These are phyloP conservation scores for Parnassius mnemosyne DNA, from an alignment of 2,888 invertebrate species.

Conservation along the genomic window DNA sequence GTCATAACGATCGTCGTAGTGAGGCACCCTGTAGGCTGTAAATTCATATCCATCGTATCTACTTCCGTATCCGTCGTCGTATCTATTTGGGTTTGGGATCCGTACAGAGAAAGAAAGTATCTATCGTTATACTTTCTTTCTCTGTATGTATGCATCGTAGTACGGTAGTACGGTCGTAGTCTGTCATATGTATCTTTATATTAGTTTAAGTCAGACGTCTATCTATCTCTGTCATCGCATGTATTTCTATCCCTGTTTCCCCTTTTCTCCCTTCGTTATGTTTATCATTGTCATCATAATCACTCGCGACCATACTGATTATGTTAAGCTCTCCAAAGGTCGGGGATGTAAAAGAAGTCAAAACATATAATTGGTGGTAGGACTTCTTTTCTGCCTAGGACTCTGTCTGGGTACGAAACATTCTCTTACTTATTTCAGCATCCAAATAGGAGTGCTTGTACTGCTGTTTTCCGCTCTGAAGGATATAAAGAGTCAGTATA, in stretches of 20 bases:
- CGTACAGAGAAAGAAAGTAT: conserved; percentile 35
- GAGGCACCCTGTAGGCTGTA: conserved; percentile 52
- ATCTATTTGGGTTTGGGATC: conserved; percentile 39
- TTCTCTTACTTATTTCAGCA: too few relatives aligned
- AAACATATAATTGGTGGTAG: too few relatives aligned
- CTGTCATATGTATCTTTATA: conserved; percentile 47
- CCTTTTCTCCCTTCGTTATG: conserved; percentile 34
- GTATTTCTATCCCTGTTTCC: conserved; percentile 54
- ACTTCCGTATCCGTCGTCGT: conserved; percentile 45
- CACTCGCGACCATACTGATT: too few relatives aligned
- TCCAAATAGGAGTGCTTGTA: too few relatives aligned
- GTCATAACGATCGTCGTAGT: conserved; percentile 47
- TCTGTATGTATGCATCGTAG: conserved; percentile 57
- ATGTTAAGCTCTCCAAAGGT: too few relatives aligned
- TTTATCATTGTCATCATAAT: conserved; percentile 51
- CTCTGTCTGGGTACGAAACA: too few relatives aligned
- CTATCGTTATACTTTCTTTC: conserved; percentile 52
- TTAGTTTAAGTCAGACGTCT: conserved; percentile 69
- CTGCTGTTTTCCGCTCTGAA: too few relatives aligned
- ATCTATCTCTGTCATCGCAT: conserved; percentile 63
- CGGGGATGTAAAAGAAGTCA: too few relatives aligned
- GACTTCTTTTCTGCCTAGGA: too few relatives aligned
- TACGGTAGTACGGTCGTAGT: conserved; percentile 30
- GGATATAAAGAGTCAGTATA: too few relatives aligned
- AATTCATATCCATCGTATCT: conserved; percentile 47